Base-by-base conservation (phyloP, 2,888 invertebrate genomes). In the Boloria euphrosyne region DNA sequence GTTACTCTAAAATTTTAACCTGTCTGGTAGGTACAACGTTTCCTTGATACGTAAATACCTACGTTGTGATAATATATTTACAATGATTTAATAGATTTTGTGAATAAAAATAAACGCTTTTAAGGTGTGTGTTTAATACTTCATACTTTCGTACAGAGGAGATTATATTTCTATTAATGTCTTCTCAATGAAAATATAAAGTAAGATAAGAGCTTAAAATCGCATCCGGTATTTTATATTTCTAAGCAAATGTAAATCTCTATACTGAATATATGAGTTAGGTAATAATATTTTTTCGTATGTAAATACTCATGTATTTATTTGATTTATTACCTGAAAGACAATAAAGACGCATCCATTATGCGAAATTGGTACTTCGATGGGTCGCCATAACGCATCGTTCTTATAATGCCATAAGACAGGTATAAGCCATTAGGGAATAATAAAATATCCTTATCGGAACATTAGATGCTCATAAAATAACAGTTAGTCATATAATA, bases 401-500 rank as follows among this genome's bases (percentile, higher is more conserved):
- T 79, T 75, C 74, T 76, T 75, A 77, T 81, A 82, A 81, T 82
- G 79, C 80, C 78, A 75, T 82, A 86, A 89, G 91, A 90, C 92
- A 92, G 92, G 91, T 92, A 91, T 87, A 87, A 84, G 87, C 88
- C 90, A 89, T 92, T 90, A 88, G 86, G 89, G 89, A 83, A 86
- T 88, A 91, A 90, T 90, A 92, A 91, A 91, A 90, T 82, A 85
- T 86, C 85, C 85, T 89, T 92, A 92, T 91, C 90, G 87, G 81
- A 79, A 89, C 91, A 90, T 92, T 91, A 91, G 85, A 83, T 78
- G 85, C 86, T 90, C 91, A 83, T 92, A 91, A 92, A 92, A 91
- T 92, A 91, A 91, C 90, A 88, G 90, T 92, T 91, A 91, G 87
- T 89, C 87, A 89, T 89, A 86, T 85, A 86, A 86, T 87, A 88